A percentile compares a stretch with the other conserved stretches of the same genome.
These are phyloP conservation scores for Neosalanx taihuensis DNA, from an alignment of 2,797 vertebrate species.

Conservation along the genomic window DNA sequence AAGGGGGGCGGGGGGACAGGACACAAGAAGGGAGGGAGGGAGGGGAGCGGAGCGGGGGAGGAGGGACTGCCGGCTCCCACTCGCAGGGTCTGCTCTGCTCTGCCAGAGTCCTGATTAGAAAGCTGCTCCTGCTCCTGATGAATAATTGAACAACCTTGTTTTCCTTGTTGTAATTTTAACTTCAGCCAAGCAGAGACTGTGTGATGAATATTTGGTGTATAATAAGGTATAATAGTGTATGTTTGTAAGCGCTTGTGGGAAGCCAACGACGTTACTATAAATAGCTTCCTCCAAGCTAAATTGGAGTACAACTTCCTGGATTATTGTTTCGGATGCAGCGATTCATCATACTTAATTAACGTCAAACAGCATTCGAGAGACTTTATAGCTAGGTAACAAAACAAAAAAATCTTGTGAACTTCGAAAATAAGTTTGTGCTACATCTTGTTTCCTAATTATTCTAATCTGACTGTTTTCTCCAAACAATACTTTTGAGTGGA, in stretches of 20 bases:
- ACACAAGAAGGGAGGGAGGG: background rate
- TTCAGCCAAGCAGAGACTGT: constrained; percentile 24
- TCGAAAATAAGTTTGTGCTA: background rate
- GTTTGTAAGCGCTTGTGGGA: too few species aligned
- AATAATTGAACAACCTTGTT: constrained; percentile 57
- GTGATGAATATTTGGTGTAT: constrained; percentile 8
- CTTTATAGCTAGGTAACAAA: background rate
- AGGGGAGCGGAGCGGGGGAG: background rate
- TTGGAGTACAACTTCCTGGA: too few species aligned
- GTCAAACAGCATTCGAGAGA: background rate
- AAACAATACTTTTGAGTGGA: background rate
- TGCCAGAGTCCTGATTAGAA: constrained; percentile 52
- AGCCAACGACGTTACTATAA: too few species aligned
- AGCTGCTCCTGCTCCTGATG: constrained; percentile 47
- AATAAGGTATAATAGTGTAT: too few species aligned
- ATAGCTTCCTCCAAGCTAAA: too few species aligned
- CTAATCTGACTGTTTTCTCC: background rate
- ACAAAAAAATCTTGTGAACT: background rate
- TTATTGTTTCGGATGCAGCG: constrained; percentile 14
- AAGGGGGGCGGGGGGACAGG: too few species aligned
- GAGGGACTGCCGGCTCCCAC: constrained; percentile 14
- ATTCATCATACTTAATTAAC: background rate
- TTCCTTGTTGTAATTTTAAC: constrained; percentile 50
- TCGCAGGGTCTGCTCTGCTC: constrained; percentile 21
- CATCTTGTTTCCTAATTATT: background rate